phyloP scores from a whole-genome alignment of 92 coral and sea anemone species.

The Parazoanthus darwini region DNA sequence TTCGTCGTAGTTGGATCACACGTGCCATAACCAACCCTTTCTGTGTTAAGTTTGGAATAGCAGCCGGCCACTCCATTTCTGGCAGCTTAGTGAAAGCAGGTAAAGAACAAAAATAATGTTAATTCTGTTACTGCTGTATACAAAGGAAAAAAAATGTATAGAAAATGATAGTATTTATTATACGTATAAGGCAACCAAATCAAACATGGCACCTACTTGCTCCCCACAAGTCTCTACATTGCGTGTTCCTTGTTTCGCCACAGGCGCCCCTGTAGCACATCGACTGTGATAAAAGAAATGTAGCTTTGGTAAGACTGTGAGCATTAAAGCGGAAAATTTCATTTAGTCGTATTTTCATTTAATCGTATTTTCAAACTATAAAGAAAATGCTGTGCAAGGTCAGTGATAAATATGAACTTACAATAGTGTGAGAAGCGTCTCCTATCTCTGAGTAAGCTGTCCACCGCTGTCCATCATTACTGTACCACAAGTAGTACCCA shows the following conservation, averaged over 20 bases:
- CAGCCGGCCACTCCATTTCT: constrained; percentile 56
- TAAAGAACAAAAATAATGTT: not conserved
- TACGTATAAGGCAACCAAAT: too few species aligned
- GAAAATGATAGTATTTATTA: too few species aligned
- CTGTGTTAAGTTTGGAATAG: constrained; percentile 68
- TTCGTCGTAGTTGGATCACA: constrained; percentile 51
- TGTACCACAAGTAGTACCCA: constrained; percentile 29
- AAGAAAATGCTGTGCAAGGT: too few species aligned
- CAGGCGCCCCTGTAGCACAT: constrained; percentile 2
- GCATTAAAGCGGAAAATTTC: too few species aligned
- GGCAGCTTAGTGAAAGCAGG: constrained; percentile 40
- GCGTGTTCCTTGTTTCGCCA: not conserved
- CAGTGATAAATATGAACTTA: not conserved
- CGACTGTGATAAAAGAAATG: not conserved
- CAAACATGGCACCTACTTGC: not conserved
- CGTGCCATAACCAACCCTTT: constrained; percentile 67
- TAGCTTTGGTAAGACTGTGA: too few species aligned
- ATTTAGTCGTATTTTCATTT: too few species aligned
- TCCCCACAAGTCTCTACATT: constrained; percentile 11
- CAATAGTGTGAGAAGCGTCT: not conserved
- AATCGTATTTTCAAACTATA: too few species aligned
- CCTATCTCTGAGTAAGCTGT: not conserved
- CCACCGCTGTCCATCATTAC: not conserved
- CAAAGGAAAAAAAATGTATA: too few species aligned
- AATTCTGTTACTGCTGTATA: not conserved